Evolutionary conservation across 2,888 invertebrate species (phyloP).

Genomic region (Adelphocoris suturalis): DNA sequence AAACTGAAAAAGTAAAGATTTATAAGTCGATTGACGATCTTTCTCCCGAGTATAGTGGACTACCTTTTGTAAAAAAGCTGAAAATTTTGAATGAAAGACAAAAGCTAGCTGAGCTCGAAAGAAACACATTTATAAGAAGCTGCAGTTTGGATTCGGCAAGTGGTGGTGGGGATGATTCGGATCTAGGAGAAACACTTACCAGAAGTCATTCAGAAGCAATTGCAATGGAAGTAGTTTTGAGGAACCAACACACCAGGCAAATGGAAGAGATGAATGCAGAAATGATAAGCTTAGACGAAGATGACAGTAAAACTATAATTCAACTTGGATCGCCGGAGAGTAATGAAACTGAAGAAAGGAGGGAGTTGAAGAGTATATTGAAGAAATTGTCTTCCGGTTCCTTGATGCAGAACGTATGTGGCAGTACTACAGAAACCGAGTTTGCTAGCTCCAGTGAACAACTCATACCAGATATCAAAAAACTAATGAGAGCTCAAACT

Average conservation of each 20-base stretch:
- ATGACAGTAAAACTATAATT: constrained; percentile 48
- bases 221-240: constrained; percentile 82
- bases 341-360: constrained; percentile 90
- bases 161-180: constrained; percentile 78
- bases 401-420: constrained; percentile 68
- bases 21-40: constrained; percentile 92
- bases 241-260: constrained; percentile 72
- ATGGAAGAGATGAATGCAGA: constrained; percentile 30
- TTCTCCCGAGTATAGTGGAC: constrained; percentile 91
- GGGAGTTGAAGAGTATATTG: constrained; percentile 90
- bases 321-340: constrained; percentile 81
- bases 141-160: constrained; percentile 87
- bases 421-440: constrained; percentile 54
- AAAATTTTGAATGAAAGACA: constrained; percentile 93
- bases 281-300: neutral
- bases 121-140: constrained; percentile 84
- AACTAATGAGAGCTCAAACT: constrained; percentile 89
- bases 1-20: constrained; percentile 67
- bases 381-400: constrained; percentile 88
- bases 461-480: constrained; percentile 81
- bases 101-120: constrained; percentile 89
- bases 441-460: constrained; percentile 76
- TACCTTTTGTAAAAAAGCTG: constrained; percentile 92
- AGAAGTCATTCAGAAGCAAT: constrained; percentile 91
- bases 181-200: constrained; percentile 60